These are phyloP conservation scores for Mustela erminea DNA, from an alignment of 2,797 vertebrate species.

Conservation along the genomic window DNA sequence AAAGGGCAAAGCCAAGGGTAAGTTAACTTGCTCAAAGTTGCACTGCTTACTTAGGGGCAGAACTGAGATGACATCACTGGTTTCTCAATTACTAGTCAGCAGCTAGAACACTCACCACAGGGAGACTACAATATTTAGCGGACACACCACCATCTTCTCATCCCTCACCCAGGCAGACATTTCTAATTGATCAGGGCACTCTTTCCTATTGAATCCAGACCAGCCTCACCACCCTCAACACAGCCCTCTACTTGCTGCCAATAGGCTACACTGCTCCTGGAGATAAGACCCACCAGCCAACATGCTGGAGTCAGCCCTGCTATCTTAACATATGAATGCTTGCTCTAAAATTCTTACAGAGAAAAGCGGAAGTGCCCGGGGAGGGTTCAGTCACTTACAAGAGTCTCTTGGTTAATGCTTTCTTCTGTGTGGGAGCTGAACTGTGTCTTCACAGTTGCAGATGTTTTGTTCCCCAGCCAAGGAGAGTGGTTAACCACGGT, in stretches of 20 bases:
- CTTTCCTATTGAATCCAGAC: not conserved
- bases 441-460: not conserved
- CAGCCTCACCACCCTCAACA: not conserved
- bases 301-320: not conserved
- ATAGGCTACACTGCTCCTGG: not conserved
- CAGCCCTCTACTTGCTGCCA: not conserved
- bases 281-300: not conserved
- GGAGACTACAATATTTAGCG: not conserved
- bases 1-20: not conserved
- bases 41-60: not conserved
- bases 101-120: not conserved
- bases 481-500: not conserved
- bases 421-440: not conserved
- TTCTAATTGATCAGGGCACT: not conserved
- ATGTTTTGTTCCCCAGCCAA: not conserved
- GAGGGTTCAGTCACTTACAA: not conserved
- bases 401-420: not conserved
- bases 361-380: not conserved
- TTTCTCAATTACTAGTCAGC: not conserved
- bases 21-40: not conserved
- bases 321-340: not conserved
- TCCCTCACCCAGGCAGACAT: not conserved
- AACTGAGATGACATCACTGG: not conserved
- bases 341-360: not conserved
- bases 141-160: not conserved